Conservation (phyloP, 2,797 vertebrate species). For the Pseudomugil tenellus region DNA sequence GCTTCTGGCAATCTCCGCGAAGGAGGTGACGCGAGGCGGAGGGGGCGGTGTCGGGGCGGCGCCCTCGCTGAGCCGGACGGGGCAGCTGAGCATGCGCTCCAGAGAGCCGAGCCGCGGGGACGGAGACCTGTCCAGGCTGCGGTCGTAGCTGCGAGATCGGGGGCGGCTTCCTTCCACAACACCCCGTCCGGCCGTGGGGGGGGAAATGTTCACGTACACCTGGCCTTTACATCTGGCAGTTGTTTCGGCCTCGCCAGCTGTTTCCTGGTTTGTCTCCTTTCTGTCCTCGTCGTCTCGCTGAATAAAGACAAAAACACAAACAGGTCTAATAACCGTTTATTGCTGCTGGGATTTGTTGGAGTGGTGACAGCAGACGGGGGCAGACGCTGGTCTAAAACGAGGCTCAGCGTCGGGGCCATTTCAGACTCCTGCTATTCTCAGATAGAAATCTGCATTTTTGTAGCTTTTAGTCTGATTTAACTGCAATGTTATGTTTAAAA, state of each 20-base stretch:
- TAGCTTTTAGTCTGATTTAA: too few species aligned
- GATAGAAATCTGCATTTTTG: too few species aligned
- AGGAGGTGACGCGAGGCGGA: conserved; percentile 92
- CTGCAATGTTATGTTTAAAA: too few species aligned
- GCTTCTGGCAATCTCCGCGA: conserved; percentile 93
- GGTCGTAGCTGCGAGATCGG: conserved; percentile 95
- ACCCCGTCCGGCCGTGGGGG: conserved; percentile 71
- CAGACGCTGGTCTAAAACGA: too few species aligned
- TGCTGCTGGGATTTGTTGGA: not conserved
- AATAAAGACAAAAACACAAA: conserved; percentile 3
- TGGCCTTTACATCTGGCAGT: conserved; percentile 87
- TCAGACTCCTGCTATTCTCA: too few species aligned
- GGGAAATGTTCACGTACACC: conserved; percentile 91
- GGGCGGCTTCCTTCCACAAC: conserved; percentile 79
- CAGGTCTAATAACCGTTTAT: too few species aligned
- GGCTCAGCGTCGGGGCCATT: too few species aligned
- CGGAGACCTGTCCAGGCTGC: conserved; percentile 89
- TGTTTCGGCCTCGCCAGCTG: conserved; percentile 38
- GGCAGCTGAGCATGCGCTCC: conserved; percentile 97
- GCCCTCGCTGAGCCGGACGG: conserved; percentile 90
- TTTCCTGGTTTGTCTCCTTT: conserved; percentile 14
- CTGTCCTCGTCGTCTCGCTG: conserved; percentile 35
- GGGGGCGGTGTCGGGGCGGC: conserved; percentile 57
- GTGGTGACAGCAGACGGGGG: too few species aligned
- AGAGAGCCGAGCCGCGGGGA: conserved; percentile 85